These are phyloP conservation scores for Glaucidium brasilianum DNA, from an alignment of 2,113 vertebrate species.

Conservation along the genomic window DNA sequence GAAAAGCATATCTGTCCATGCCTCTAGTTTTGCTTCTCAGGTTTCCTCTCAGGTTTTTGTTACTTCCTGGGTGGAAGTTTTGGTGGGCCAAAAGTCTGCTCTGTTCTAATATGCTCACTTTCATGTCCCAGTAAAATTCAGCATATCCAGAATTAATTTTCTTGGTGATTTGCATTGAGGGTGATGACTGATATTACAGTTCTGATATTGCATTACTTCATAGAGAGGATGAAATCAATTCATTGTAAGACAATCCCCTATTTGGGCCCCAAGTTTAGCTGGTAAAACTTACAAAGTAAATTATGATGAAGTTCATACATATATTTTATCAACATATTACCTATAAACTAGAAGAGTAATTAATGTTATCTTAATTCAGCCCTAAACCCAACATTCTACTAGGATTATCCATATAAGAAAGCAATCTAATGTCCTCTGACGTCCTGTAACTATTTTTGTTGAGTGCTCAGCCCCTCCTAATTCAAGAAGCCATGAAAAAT, in stretches of 20 bases:
- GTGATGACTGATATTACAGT: not conserved
- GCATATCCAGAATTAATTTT: not conserved
- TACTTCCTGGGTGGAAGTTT: not conserved
- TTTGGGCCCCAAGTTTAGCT: not conserved
- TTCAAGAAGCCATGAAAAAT: not conserved
- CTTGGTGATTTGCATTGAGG: not conserved
- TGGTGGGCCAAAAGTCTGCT: not conserved
- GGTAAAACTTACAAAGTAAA: not conserved
- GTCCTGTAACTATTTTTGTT: not conserved
- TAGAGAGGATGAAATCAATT: not conserved
- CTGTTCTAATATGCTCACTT: not conserved
- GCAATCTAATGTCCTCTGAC: not conserved
- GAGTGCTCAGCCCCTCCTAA: not conserved
- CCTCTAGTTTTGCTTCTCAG: not conserved
- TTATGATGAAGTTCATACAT: not conserved
- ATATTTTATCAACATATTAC: not conserved
- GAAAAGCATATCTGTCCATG: rapidly evolving
- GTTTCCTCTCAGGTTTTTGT: not conserved
- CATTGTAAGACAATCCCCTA: not conserved
- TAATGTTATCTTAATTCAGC: not conserved
- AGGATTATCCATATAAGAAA: not conserved
- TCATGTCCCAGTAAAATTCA: not conserved
- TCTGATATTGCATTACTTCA: not conserved
- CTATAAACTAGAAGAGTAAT: not conserved
- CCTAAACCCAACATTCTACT: not conserved